Percentiles rank a stretch among this genome's conserved stretches.
Evolutionary conservation across 2,113 vertebrate genomes (phyloP).

Genomic region (Microtus oregoni): DNA sequence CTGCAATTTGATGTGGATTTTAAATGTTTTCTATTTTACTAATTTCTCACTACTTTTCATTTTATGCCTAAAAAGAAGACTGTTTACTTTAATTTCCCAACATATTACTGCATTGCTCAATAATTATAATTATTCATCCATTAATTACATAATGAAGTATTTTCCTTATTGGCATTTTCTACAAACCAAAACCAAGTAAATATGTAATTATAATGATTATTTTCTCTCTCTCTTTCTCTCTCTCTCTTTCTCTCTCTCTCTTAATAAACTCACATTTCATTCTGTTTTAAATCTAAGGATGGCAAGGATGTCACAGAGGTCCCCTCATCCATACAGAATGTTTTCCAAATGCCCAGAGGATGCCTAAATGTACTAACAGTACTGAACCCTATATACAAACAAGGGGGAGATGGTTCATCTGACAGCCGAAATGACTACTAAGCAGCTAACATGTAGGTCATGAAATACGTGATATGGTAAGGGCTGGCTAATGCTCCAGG

Average conservation of each 20-base stretch:
- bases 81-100: not conserved
- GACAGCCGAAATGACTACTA: not conserved
- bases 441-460: not conserved
- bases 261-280: not conserved
- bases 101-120: not conserved
- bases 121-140: not conserved
- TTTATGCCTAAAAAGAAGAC: not conserved
- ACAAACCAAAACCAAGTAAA: constrained; percentile 23
- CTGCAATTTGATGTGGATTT: not conserved
- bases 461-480: not conserved
- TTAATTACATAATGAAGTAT: constrained; percentile 9
- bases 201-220: not conserved
- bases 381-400: not conserved
- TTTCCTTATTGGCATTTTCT: not conserved
- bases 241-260: not conserved
- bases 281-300: constrained; percentile 7
- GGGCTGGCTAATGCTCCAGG: no score
- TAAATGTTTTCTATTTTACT: constrained; percentile 23
- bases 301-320: not conserved
- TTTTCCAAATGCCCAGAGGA: not conserved
- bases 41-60: constrained; percentile 7
- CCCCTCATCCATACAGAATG: not conserved
- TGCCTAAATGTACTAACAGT: not conserved
- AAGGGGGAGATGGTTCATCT: not conserved
- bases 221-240: not conserved